phyloP scores from a whole-genome alignment of 2,888 invertebrate genomes.

The Meteorus colon region DNA sequence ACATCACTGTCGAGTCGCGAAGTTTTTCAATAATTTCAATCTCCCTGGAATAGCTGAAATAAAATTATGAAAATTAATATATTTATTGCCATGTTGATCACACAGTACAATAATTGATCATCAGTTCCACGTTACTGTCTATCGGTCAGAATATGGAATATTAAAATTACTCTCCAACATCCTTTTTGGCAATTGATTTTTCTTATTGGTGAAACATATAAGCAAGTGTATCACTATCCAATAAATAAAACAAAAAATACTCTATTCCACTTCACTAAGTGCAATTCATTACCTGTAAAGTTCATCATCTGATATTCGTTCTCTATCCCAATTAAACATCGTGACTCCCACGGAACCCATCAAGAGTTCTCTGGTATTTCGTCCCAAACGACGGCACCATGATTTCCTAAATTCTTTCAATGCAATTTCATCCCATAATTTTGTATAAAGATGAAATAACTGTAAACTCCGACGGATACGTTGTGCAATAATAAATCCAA shows the following conservation, averaged over 20 bases:
- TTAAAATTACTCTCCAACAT: too few species aligned
- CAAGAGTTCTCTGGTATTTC: constrained; percentile 76
- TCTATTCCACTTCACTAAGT: too few species aligned
- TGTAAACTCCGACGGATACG: constrained; percentile 79
- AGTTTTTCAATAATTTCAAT: constrained; percentile 77
- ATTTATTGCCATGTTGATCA: too few species aligned
- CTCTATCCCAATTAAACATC: constrained; percentile 78
- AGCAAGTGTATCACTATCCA: too few species aligned
- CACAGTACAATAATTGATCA: too few species aligned
- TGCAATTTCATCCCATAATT: constrained; percentile 79
- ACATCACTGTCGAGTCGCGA: constrained; percentile 75
- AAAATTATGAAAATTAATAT: constrained; percentile 33
- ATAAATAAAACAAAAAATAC: too few species aligned
- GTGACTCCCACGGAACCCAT: constrained; percentile 76
- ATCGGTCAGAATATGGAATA: too few species aligned
- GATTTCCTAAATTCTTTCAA: constrained; percentile 75
- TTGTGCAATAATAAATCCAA: constrained; percentile 75
- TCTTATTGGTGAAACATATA: too few species aligned
- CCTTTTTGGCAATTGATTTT: too few species aligned
- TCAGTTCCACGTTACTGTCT: too few species aligned
- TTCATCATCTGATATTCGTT: constrained; percentile 77
- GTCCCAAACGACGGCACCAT: constrained; percentile 72
- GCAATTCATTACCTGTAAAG: constrained; percentile 72
- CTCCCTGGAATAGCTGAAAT: constrained; percentile 74
- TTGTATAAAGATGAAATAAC: constrained; percentile 78